Evolutionary conservation across 1,140 invertebrate species (phyloP).

Genomic region (Drosophila pallidifrons): DNA sequence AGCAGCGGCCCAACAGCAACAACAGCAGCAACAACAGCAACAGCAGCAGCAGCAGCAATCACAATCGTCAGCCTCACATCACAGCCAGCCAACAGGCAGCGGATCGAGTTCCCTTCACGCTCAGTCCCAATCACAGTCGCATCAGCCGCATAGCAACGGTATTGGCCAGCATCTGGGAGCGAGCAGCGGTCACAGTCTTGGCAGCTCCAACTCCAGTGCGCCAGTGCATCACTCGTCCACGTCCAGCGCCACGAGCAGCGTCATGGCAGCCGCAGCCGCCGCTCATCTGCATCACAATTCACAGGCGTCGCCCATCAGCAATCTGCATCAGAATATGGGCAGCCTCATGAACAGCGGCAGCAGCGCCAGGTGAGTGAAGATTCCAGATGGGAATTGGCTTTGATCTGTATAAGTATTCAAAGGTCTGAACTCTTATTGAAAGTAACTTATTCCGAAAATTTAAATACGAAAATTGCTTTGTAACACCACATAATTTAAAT

Average conservation of each 20-base stretch:
- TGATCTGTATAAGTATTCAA: too few species aligned
- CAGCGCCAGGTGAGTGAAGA: constrained; percentile 73
- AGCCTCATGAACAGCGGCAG: constrained; percentile 84
- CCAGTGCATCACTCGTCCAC: constrained; percentile 52
- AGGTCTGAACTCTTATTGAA: too few species aligned
- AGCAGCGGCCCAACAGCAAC: constrained; percentile 55
- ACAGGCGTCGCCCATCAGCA: constrained; percentile 80
- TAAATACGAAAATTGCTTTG: too few species aligned
- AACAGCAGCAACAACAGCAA: constrained; percentile 33
- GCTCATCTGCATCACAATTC: constrained; percentile 81
- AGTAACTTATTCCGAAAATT: too few species aligned
- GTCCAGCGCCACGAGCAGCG: constrained; percentile 69
- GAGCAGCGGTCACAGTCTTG: constrained; percentile 34
- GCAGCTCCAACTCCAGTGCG: constrained; percentile 24
- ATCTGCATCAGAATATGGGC: constrained; percentile 84
- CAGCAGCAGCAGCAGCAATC: constrained; percentile 50
- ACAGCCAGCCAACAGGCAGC: constrained; percentile 51
- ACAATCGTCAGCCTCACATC: constrained; percentile 46
- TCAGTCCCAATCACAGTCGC: constrained; percentile 55
- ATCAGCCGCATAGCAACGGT: constrained; percentile 72
- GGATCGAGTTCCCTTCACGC: constrained; percentile 48
- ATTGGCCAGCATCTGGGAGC: constrained; percentile 56
- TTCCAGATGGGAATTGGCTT: too few species aligned
- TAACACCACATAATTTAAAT: too few species aligned
- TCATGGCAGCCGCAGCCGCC: constrained; percentile 80